These are phyloP conservation scores for Eilema sororculum DNA, from an alignment of 2,888 invertebrate genomes.

Conservation along the genomic window DNA sequence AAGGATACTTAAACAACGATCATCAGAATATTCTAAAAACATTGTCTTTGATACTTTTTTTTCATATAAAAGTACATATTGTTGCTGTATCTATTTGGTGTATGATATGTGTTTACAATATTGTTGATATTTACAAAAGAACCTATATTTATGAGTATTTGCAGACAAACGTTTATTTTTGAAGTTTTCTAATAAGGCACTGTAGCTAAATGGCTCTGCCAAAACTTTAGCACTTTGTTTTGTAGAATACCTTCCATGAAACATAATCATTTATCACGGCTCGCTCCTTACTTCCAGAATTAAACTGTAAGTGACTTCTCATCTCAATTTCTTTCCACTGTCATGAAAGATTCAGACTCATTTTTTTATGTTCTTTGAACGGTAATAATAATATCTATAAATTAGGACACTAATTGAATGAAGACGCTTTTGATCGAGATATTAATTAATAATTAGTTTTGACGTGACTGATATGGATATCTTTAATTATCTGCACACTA, in stretches of 20 bases:
- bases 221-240: slow-evolving; percentile 56
- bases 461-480: no score
- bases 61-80: neutral
- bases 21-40: neutral
- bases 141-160: slow-evolving; percentile 43
- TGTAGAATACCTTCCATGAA: slow-evolving; percentile 41
- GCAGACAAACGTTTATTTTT: slow-evolving; percentile 55
- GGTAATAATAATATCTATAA: neutral
- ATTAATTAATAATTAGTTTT: no score
- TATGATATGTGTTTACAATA: neutral
- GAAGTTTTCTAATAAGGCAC: slow-evolving; percentile 67
- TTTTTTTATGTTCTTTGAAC: slow-evolving; percentile 36
- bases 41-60: neutral
- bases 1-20: neutral
- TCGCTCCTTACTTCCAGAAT: slow-evolving; percentile 19
- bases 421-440: no score
- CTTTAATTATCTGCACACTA: no score
- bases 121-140: neutral
- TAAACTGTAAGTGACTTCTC: slow-evolving; percentile 25
- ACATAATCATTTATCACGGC: slow-evolving; percentile 47
- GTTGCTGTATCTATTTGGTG: neutral
- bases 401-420: neutral
- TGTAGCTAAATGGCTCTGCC: slow-evolving; percentile 48
- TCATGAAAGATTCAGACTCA: slow-evolving; percentile 31
- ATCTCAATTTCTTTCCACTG: slow-evolving; percentile 17